These are phyloP conservation scores for Harpagoxenus sublaevis DNA, from an alignment of 2,888 invertebrate genomes.

Conservation along the genomic window DNA sequence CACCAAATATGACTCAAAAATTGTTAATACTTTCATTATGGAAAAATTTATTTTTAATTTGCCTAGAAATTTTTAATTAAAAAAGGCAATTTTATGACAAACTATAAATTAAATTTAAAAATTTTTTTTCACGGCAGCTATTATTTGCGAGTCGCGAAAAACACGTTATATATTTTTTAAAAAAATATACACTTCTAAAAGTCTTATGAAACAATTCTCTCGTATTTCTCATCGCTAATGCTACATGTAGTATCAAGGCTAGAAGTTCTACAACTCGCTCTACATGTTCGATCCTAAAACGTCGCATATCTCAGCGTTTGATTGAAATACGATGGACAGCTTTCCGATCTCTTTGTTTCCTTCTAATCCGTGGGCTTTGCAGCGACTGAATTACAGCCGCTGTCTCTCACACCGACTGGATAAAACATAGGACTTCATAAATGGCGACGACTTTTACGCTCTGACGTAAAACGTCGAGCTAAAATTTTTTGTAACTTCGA, in stretches of 20 bases:
- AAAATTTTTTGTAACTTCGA: background rate
- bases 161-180: background rate
- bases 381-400: slow-evolving; percentile 35
- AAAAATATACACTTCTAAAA: background rate
- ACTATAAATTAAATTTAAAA: background rate
- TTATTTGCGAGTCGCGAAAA: background rate
- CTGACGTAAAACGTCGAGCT: background rate
- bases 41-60: slow-evolving; percentile 5
- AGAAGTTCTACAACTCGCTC: background rate
- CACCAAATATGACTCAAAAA: background rate
- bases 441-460: background rate
- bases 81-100: background rate
- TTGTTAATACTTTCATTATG: background rate
- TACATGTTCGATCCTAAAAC: slow-evolving; percentile 15
- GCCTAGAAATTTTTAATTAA: background rate
- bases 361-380: background rate
- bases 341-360: slow-evolving; percentile 44
- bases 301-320: slow-evolving; percentile 36
- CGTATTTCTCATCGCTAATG: background rate
- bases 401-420: slow-evolving; percentile 13
- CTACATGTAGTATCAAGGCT: background rate
- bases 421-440: slow-evolving; percentile 26
- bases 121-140: background rate
- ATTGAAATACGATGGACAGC: slow-evolving; percentile 46
- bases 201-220: background rate